Conservation (phyloP, 2,113 vertebrate species). For the Indicator maculatus region DNA sequence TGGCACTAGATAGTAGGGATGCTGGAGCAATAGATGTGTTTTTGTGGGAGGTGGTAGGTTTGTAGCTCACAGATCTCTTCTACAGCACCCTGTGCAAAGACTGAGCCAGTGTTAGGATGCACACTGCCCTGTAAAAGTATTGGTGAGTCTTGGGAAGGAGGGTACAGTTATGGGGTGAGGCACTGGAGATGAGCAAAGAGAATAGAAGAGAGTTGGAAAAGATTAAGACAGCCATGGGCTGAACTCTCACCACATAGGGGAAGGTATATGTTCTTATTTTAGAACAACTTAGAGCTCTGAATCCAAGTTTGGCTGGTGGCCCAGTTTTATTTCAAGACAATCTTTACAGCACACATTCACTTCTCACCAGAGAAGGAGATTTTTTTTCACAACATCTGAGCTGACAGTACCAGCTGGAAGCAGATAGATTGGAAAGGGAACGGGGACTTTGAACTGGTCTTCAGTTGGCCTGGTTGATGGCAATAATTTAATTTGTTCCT, state of each 20-base stretch:
- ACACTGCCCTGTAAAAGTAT: not conserved
- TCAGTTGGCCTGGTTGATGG: not conserved
- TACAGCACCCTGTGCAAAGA: not conserved
- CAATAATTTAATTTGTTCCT: not conserved
- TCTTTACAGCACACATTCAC: not conserved
- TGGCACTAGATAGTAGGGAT: not conserved
- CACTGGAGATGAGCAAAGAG: not conserved
- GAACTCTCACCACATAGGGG: not conserved
- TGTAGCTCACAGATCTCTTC: not conserved
- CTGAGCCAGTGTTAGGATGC: not conserved
- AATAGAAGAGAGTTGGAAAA: not conserved
- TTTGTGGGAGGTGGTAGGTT: not conserved
- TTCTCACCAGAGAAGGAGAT: conserved; percentile 6
- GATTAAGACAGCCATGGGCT: not conserved
- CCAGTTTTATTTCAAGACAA: conserved; percentile 36
- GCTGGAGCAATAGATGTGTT: not conserved
- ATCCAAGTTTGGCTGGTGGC: not conserved
- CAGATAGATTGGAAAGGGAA: not conserved
- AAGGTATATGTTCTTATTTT: conserved; percentile 17
- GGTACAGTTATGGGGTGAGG: rapidly evolving
- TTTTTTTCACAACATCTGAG: conserved; percentile 20
- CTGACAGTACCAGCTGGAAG: conserved; percentile 29
- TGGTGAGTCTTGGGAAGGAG: not conserved
- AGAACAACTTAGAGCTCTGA: not conserved
- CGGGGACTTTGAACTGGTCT: not conserved